phyloP scores from a whole-genome alignment of 1,140 invertebrate species.

The Belonocnema kinseyi region DNA sequence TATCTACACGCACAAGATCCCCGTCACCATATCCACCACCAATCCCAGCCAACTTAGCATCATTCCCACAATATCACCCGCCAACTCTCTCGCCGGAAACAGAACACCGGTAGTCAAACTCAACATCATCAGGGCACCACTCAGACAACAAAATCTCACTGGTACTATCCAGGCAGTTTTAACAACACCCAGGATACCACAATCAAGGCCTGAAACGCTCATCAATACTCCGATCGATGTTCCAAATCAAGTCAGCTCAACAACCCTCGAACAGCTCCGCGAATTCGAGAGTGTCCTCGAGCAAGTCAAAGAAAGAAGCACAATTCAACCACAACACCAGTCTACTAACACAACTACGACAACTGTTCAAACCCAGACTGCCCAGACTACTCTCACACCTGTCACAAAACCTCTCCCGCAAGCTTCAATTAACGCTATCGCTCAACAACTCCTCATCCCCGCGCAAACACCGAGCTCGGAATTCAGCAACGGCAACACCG shows the following conservation, averaged over 20 bases:
- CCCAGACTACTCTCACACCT: constrained; percentile 54
- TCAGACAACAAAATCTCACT: constrained; percentile 45
- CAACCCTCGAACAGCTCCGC: constrained; percentile 84
- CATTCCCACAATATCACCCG: constrained; percentile 67
- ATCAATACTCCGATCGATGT: constrained; percentile 73
- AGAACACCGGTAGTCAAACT: constrained; percentile 69
- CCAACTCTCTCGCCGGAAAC: constrained; percentile 62
- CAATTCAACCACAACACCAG: constrained; percentile 74
- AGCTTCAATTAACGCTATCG: constrained; percentile 56
- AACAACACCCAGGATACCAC: constrained; percentile 62
- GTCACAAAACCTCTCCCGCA: constrained; percentile 59
- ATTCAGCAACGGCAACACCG: constrained; percentile 63
- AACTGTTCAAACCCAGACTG: constrained; percentile 70
- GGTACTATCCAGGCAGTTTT: constrained; percentile 66
- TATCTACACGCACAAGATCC: constrained; percentile 73
- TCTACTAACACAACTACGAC: constrained; percentile 57
- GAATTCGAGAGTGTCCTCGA: constrained; percentile 90
- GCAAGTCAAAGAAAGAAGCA: constrained; percentile 85
- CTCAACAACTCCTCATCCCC: constrained; percentile 69
- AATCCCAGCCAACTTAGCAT: constrained; percentile 70
- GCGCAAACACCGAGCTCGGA: constrained; percentile 60
- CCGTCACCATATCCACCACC: constrained; percentile 68
- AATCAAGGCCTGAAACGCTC: constrained; percentile 60
- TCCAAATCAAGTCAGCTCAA: constrained; percentile 76
- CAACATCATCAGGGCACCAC: constrained; percentile 62